phyloP scores from a whole-genome alignment of 2,888 invertebrate species.

The Sinodicranocentrus sp. region DNA sequence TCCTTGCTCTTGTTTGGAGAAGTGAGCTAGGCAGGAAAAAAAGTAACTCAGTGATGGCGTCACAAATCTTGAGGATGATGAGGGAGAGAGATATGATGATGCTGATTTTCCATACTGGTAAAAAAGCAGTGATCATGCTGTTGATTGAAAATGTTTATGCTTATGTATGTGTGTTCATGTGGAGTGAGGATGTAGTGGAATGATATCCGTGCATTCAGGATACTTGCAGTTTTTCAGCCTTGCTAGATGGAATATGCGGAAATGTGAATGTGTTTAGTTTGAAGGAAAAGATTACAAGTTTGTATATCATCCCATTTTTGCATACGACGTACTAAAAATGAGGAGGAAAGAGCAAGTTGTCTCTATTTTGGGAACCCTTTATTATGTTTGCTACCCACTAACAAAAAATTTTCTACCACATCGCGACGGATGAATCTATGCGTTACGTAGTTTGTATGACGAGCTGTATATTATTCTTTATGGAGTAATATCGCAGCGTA shows the following conservation, averaged over 20 bases:
- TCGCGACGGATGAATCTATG: constrained; percentile 4
- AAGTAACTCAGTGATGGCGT: constrained; percentile 49
- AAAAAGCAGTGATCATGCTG: not conserved
- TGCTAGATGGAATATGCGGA: constrained; percentile 12
- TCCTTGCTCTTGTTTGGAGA: constrained; percentile 28
- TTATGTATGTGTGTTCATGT: no score
- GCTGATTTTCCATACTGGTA: constrained; percentile 40
- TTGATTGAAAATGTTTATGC: constrained; percentile 26
- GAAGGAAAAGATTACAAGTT: not conserved
- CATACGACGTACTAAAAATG: constrained; percentile 18
- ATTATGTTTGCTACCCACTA: constrained; percentile 19
- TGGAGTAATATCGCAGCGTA: no score
- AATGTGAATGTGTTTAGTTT: constrained; percentile 26
- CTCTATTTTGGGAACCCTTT: constrained; percentile 57
- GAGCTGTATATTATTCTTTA: no score
- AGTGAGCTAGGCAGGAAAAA: not conserved
- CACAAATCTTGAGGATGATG: constrained; percentile 52
- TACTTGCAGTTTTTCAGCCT: constrained; percentile 17
- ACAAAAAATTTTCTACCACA: constrained; percentile 13
- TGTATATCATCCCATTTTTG: constrained; percentile 23
- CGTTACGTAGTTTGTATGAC: constrained; percentile 15
- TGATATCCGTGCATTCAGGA: not conserved
- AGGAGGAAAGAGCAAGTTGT: constrained; percentile 32
- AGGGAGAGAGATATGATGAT: constrained; percentile 43
- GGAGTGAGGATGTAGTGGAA: no score